These are phyloP conservation scores for Corydoras sp. DNA, from an alignment of 2,113 vertebrate genomes.

Conservation along the genomic window DNA sequence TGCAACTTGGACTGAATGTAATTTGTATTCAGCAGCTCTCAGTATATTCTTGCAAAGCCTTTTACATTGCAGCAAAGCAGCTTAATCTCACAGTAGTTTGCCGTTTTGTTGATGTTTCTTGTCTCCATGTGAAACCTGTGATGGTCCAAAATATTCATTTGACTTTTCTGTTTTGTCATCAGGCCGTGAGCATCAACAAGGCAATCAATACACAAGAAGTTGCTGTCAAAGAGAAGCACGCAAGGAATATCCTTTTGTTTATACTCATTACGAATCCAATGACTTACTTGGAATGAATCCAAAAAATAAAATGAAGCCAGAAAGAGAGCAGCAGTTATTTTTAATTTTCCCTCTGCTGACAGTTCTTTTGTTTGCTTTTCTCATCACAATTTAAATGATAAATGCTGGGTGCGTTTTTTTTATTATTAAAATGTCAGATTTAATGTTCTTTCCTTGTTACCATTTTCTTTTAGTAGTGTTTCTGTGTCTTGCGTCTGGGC, in stretches of 20 bases:
- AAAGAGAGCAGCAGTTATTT: not conserved
- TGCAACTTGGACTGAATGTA: constrained; percentile 8
- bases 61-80: no score
- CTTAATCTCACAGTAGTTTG: no score
- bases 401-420: no score
- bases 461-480: no score
- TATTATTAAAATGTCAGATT: no score
- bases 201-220: constrained; percentile 99
- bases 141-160: not conserved
- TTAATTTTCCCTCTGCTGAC: no score
- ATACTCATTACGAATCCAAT: not conserved
- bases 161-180: constrained; percentile 43
- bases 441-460: no score
- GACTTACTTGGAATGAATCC: not conserved
- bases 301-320: not conserved
- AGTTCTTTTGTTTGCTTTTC: no score
- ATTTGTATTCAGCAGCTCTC: not conserved
- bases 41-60: no score
- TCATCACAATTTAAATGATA: no score
- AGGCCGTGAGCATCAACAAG: constrained; percentile 99
- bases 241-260: constrained; percentile 92
- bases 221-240: constrained; percentile 98
- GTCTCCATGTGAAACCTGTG: not conserved
- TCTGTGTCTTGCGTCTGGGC: no score
- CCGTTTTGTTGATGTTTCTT: no score